These are phyloP conservation scores for Tenualosa ilisha DNA, from an alignment of 2,797 vertebrate genomes.

Conservation along the genomic window DNA sequence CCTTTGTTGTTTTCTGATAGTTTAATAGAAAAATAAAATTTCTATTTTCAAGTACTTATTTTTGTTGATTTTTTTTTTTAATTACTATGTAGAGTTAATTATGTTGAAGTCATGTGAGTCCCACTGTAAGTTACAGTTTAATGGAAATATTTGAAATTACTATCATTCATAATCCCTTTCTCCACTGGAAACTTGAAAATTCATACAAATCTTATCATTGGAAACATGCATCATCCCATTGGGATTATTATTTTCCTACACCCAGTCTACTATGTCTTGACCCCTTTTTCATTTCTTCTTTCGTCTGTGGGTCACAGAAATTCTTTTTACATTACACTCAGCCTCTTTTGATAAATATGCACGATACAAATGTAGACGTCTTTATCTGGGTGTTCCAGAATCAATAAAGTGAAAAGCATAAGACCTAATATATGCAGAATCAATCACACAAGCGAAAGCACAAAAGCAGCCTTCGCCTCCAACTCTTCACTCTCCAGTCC, in stretches of 20 bases:
- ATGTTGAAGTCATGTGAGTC: neutral
- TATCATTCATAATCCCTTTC: conserved; percentile 3
- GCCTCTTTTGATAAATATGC: conserved; percentile 56
- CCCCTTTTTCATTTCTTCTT: neutral
- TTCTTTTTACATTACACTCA: conserved; percentile 57
- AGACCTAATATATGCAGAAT: conserved; percentile 16
- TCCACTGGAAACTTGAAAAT: conserved; percentile 9
- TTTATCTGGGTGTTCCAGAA: neutral
- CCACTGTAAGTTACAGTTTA: conserved; percentile 6
- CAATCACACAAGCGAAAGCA: conserved; percentile 31
- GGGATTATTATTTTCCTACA: conserved; percentile 16
- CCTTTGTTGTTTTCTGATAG: conserved; percentile 72
- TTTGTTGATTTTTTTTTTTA: conserved; percentile 21
- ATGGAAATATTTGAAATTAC: neutral
- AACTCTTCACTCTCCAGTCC: conserved; percentile 25
- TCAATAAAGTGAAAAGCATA: neutral
- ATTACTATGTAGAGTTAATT: neutral
- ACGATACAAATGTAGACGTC: conserved; percentile 39
- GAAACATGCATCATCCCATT: neutral
- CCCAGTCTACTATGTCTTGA: neutral
- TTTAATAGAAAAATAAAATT: conserved; percentile 85
- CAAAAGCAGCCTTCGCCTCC: conserved; percentile 13
- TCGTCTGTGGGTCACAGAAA: conserved; percentile 60
- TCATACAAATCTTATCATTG: conserved; percentile 19
- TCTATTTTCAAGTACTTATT: conserved; percentile 83